Evolutionary conservation across 2,888 invertebrate genomes (phyloP).

Genomic region (Troides oblongomaculatus): DNA sequence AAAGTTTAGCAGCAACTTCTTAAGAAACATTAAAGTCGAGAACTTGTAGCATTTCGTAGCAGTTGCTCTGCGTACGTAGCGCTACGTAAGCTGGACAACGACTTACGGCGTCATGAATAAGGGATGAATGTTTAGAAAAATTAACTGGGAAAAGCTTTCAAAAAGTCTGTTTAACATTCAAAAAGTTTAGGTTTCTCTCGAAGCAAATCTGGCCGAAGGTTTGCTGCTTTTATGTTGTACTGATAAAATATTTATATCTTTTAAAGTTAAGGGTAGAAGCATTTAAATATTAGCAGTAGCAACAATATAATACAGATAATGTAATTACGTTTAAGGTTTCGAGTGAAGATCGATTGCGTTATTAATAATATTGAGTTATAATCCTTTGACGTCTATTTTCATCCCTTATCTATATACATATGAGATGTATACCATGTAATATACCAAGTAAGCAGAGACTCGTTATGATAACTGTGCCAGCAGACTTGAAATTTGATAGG

Average conservation of each 20-base stretch:
- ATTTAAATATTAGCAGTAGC: neutral
- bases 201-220: constrained; percentile 6
- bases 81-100: constrained; percentile 55
- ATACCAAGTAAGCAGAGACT: no score
- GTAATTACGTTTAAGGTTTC: neutral
- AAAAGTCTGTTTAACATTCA: constrained; percentile 18
- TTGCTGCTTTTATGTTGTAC: neutral
- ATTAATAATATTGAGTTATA: no score
- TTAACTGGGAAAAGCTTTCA: constrained; percentile 40
- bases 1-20: constrained; percentile 2
- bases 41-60: neutral
- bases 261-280: neutral
- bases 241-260: neutral
- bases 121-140: constrained; percentile 56
- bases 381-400: no score
- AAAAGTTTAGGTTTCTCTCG: constrained; percentile 16
- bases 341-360: no score
- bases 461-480: no score
- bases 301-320: neutral
- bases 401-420: no score
- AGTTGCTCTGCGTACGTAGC: neutral
- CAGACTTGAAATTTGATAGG: no score
- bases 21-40: constrained; percentile 2
- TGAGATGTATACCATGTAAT: no score
- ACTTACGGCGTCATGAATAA: constrained; percentile 70